Percentiles rank a stretch among this genome's conserved stretches.
Evolutionary conservation across 2,797 vertebrate genomes (phyloP).

Genomic region (Anableps anableps): DNA sequence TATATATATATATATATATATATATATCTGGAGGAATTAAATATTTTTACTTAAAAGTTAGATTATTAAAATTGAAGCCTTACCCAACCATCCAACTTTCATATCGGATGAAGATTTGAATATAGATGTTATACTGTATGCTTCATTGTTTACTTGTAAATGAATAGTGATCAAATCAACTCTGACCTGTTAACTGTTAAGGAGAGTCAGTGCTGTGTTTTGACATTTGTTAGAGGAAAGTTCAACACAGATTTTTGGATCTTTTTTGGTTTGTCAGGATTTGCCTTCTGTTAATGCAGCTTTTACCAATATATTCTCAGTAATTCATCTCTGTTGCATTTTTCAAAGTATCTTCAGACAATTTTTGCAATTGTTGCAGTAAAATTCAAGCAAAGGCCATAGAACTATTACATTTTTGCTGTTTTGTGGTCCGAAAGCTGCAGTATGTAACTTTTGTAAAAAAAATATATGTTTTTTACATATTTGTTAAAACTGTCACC

Average conservation of each 20-base stretch:
- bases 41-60: background rate
- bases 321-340: background rate
- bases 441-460: no score
- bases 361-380: background rate
- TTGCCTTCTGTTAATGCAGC: background rate
- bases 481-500: no score
- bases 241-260: background rate
- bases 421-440: background rate
- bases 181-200: background rate
- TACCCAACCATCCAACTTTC: background rate
- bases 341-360: background rate
- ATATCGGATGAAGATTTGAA: background rate
- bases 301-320: background rate
- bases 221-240: background rate
- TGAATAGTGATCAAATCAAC: background rate
- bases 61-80: background rate
- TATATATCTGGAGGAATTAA: no score
- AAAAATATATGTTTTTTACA: no score
- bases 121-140: background rate
- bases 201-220: background rate
- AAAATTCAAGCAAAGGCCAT: background rate
- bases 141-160: background rate
- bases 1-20: no score
- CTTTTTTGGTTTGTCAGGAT: background rate
- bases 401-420: background rate